These are phyloP conservation scores for Papilio aristodemus DNA, from an alignment of 1,140 invertebrate species.

Conservation along the genomic window DNA sequence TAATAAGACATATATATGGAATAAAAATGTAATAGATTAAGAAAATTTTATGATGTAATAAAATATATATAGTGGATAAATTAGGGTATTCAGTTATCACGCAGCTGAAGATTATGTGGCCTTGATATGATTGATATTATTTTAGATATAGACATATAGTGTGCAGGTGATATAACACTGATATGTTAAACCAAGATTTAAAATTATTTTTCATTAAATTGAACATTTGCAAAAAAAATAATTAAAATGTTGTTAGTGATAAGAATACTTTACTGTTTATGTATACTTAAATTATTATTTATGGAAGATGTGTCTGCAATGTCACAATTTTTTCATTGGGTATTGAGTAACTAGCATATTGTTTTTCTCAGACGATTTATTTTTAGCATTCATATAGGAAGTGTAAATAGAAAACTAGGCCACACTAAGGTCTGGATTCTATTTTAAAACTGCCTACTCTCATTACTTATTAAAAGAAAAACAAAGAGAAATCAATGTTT, in stretches of 20 bases:
- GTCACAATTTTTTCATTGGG: conserved; percentile 10
- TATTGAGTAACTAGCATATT: conserved; percentile 46
- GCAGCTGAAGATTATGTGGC: conserved; percentile 38
- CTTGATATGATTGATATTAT: conserved; percentile 38
- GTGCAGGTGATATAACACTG: conserved; percentile 2
- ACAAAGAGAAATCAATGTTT: not conserved
- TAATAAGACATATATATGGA: too few relatives aligned
- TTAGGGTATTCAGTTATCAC: conserved; percentile 37
- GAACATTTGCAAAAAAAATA: not conserved
- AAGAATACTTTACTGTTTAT: conserved; percentile 19
- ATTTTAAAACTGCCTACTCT: conserved; percentile 44
- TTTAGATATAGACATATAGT: conserved; percentile 31
- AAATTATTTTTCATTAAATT: not conserved
- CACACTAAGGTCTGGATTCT: conserved; percentile 56
- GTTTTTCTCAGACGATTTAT: conserved; percentile 49
- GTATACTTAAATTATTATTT: not conserved
- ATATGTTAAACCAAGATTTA: not conserved
- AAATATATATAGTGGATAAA: conserved; percentile 23
- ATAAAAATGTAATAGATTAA: too few relatives aligned
- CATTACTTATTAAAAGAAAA: conserved; percentile 21
- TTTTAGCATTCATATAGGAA: conserved; percentile 63
- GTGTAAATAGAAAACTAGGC: conserved; percentile 57
- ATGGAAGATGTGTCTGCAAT: not conserved
- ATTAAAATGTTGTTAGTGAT: not conserved
- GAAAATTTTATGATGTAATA: conserved; percentile 28